A percentile compares a stretch with the other conserved stretches of the same genome.
Conservation (phyloP, 2,888 invertebrate genomes). For the Diloba caeruleocephala region DNA sequence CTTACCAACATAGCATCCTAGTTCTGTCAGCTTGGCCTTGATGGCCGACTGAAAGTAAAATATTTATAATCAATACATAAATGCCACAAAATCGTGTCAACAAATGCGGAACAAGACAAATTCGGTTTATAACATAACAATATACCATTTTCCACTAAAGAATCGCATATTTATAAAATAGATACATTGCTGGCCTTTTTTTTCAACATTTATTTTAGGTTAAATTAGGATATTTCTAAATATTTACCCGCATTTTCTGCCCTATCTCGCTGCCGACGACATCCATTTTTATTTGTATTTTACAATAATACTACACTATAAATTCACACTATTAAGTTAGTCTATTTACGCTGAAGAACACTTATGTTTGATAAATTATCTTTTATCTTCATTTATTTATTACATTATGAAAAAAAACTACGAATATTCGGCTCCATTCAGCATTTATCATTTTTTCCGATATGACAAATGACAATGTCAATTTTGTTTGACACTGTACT, state of each 20-base stretch:
- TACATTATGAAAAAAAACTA: slow-evolving; percentile 4
- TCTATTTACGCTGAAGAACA: slow-evolving; percentile 15
- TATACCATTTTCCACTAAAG: background rate
- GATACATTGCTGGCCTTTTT: background rate
- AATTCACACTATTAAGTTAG: slow-evolving; percentile 23
- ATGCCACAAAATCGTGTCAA: slow-evolving; percentile 21
- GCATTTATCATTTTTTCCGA: slow-evolving; percentile 5
- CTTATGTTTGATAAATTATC: slow-evolving; percentile 16
- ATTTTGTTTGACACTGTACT: slow-evolving; percentile 1
- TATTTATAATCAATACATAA: slow-evolving; percentile 30
- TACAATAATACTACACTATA: slow-evolving; percentile 34
- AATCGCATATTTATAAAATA: background rate
- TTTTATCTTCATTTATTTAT: slow-evolving; percentile 10
- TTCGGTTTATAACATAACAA: background rate
- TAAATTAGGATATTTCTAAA: slow-evolving; percentile 15
- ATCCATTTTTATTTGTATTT: slow-evolving; percentile 89
- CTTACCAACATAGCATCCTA: slow-evolving; percentile 97
- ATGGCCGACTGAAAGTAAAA: slow-evolving; percentile 94
- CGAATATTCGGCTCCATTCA: slow-evolving; percentile 1
- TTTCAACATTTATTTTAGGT: background rate
- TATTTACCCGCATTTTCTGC: slow-evolving; percentile 94
- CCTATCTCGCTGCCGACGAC: slow-evolving; percentile 95
- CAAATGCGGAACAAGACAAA: slow-evolving; percentile 12
- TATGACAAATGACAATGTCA: slow-evolving; percentile 39
- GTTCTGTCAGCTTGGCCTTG: slow-evolving; percentile 97